phyloP scores from a whole-genome alignment of 2,888 invertebrate species.

The Stegophylla sp. region DNA sequence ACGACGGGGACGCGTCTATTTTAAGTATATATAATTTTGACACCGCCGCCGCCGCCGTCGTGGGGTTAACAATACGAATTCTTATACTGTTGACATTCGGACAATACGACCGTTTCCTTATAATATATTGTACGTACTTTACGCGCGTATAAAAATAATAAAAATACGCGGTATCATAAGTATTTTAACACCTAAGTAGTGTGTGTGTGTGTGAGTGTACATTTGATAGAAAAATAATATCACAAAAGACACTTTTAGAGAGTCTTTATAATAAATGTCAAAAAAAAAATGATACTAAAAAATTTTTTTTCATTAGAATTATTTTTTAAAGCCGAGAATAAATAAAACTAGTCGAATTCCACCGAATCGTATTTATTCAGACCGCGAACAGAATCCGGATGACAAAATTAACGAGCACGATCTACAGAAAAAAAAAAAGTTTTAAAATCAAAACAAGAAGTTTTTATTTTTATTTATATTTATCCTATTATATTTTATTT shows the following conservation, averaged over 20 bases:
- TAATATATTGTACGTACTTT: background rate
- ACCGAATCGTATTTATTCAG: background rate
- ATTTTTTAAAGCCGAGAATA: slow-evolving; percentile 14
- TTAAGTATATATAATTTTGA: slow-evolving; percentile 22
- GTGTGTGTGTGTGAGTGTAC: background rate
- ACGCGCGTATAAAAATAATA: background rate
- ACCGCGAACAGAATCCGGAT: background rate
- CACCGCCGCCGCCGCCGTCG: background rate
- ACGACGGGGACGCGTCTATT: slow-evolving; percentile 34
- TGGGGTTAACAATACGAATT: slow-evolving; percentile 54
- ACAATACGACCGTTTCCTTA: slow-evolving; percentile 24
- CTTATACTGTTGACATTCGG: slow-evolving; percentile 53
- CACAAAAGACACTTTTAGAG: slow-evolving; percentile 20
- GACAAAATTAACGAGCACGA: background rate
- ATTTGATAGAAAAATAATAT: background rate
- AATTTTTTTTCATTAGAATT: background rate
- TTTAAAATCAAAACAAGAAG: background rate
- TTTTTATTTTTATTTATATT: no score
- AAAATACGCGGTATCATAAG: background rate
- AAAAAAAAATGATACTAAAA: slow-evolving; percentile 17
- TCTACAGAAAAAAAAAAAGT: background rate
- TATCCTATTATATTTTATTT: no score
- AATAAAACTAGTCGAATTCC: background rate
- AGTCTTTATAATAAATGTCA: background rate
- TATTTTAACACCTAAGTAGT: no score